Percentiles rank a stretch among this genome's conserved stretches.
phyloP scores from a whole-genome alignment of 2,113 vertebrate genomes.

The Ceyx margarethae region DNA sequence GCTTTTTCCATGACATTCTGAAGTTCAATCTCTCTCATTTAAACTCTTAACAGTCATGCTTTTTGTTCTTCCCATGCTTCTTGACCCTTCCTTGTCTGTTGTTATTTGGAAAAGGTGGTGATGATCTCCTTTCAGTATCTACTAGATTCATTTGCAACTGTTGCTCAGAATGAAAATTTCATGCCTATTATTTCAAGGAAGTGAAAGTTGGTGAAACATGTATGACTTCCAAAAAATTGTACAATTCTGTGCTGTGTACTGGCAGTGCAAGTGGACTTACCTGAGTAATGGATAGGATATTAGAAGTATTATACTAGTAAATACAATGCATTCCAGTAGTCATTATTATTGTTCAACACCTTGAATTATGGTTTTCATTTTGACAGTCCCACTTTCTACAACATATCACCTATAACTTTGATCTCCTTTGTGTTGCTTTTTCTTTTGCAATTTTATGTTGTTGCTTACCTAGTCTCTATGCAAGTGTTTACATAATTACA shows the following conservation, averaged over 20 bases:
- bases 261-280: neutral
- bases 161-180: neutral
- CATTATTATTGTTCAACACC: neutral
- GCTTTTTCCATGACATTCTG: constrained; percentile 17
- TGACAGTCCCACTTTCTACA: neutral
- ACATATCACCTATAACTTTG: neutral
- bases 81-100: neutral
- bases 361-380: neutral
- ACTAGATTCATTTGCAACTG: neutral
- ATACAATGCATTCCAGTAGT: neutral
- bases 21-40: neutral
- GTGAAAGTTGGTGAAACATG: neutral
- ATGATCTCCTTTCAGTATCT: neutral
- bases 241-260: neutral
- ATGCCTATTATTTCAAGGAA: neutral
- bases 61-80: neutral
- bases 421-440: neutral
- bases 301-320: constrained; percentile 11
- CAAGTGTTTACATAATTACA: neutral
- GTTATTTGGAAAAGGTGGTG: neutral
- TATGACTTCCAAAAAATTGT: neutral
- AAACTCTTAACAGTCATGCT: neutral
- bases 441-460: neutral
- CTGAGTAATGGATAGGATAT: neutral
- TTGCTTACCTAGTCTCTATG: neutral